These are phyloP conservation scores for Ectemnius lituratus DNA, from an alignment of 2,888 invertebrate species.

Conservation along the genomic window DNA sequence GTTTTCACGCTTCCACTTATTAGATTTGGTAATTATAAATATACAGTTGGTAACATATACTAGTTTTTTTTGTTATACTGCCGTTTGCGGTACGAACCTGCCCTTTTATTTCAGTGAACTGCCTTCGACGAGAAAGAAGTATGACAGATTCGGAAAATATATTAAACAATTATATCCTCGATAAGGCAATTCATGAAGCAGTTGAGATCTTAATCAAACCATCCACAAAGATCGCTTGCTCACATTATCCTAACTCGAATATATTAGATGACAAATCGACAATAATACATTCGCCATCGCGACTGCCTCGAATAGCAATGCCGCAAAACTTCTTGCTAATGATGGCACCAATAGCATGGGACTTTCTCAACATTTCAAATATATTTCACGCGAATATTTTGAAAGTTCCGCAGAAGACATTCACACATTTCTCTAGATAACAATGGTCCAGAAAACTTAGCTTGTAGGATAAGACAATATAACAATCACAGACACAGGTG, in stretches of 20 bases:
- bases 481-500: neutral
- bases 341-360: conserved; percentile 61
- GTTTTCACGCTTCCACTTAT: neutral
- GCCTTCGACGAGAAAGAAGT: conserved; percentile 17
- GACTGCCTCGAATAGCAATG: neutral
- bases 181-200: conserved; percentile 53
- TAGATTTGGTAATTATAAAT: neutral
- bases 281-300: no score
- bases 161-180: conserved; percentile 50
- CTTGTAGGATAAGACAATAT: neutral
- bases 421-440: neutral
- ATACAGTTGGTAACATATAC: neutral
- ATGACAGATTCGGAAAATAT: conserved; percentile 35
- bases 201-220: conserved; percentile 40
- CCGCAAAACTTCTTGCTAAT: conserved; percentile 49
- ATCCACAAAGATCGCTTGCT: conserved; percentile 5
- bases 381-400: conserved; percentile 28
- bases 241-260: conserved; percentile 12
- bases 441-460: no score
- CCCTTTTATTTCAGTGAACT: conserved; percentile 9
- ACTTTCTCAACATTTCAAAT: conserved; percentile 55
- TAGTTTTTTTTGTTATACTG: neutral
- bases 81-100: neutral
- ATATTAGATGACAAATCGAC: neutral
- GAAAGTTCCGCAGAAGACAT: neutral